phyloP scores from a whole-genome alignment of 2,113 vertebrate genomes.

The Chiloscyllium plagiosum region DNA sequence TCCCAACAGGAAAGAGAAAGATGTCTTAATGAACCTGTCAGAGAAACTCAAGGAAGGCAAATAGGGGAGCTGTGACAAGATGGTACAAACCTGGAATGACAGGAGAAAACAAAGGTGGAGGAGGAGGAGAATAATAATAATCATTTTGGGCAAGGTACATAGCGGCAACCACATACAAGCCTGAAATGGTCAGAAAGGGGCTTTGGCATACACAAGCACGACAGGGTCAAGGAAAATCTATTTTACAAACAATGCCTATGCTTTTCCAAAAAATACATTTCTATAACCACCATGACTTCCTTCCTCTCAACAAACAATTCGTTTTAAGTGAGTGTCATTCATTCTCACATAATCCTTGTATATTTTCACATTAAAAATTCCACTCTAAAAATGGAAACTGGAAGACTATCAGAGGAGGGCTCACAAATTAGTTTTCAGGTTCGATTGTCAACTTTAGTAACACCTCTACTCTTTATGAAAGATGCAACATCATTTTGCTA shows the following conservation, averaged over 20 bases:
- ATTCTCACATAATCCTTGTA: not conserved
- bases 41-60: not conserved
- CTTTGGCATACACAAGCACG: not conserved
- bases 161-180: not conserved
- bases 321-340: not conserved
- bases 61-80: not conserved
- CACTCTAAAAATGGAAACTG: not conserved
- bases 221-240: not conserved
- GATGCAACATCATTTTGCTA: not conserved
- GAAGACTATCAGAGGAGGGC: not conserved
- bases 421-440: not conserved
- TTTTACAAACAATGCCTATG: not conserved
- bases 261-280: not conserved
- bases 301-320: not conserved
- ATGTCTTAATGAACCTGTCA: not conserved
- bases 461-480: not conserved
- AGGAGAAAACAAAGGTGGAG: slow-evolving; percentile 28
- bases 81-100: not conserved
- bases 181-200: not conserved
- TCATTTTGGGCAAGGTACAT: not conserved
- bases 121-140: slow-evolving; percentile 36
- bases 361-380: not conserved
- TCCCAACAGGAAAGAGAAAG: not conserved
- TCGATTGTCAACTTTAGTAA: not conserved
- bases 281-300: not conserved